Evolutionary conservation across 2,888 invertebrate species (phyloP), one percentile per base, ranked within the genome.

Genomic region (Rhagophthalmus giganteus): DNA sequence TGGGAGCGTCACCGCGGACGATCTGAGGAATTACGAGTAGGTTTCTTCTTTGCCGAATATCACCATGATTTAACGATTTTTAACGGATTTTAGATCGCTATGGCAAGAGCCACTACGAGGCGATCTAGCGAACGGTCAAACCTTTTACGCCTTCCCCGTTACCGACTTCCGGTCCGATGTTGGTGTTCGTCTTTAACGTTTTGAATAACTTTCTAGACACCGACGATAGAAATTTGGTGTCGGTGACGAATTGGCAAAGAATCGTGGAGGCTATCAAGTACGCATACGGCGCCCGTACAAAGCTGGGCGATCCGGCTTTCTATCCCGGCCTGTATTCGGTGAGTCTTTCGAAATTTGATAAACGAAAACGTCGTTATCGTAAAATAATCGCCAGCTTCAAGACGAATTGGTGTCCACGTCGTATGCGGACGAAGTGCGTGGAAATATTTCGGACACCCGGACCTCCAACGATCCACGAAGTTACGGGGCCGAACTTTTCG

Each of bases 221-320:
- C 2, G 59, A 74, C 0, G 72, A 78, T 8, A 82, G 81, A 61
- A 74, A 84, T 32, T 71, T n/a, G n/a, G n/a, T n/a, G n/a, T n/a
- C 79, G 44, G 78, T 85, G 1, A 75, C 80, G 0, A 87, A 88
- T 1, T 89, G 89, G 70, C 97, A 98, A 67, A 83, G 92, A 46
- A 84, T 94, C 8, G 78, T 88, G 0, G 98, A 99, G 71, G 86
- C 94, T 0, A 87, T 94, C 67, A 99, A 99, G 72, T 94, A 88
- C 75, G 92, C 90, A 0, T 96, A 88, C 65, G 95, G 93, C 0
- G 84, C 83, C 49, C 81, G 98, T 46, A 88, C 91, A 1, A 85
- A 87, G 60, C 74, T 98, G 9, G 96, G 90, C 0, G 97, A 98
- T 75, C 77, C 83, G 13, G 81, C 84, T 41, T 94, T 85, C 69